These are phyloP conservation scores for Xanthia icteritia DNA, from an alignment of 2,888 invertebrate species.

Conservation along the genomic window DNA sequence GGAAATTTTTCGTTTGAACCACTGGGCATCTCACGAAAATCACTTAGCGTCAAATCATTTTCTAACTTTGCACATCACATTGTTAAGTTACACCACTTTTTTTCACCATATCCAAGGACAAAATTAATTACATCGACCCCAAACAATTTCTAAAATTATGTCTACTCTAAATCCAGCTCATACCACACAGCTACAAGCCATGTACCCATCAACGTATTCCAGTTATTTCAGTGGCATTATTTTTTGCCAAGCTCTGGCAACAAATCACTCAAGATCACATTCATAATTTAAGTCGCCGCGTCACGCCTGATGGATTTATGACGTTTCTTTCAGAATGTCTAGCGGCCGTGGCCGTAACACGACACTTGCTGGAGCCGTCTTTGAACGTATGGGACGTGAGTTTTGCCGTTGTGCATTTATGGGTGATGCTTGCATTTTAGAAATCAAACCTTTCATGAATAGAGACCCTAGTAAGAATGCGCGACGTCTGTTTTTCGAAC, in stretches of 20 bases:
- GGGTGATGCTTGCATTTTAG: conserved; percentile 25
- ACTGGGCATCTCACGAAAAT: not conserved
- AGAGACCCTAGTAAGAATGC: not conserved
- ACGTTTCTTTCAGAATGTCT: conserved; percentile 83
- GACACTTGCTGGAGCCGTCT: conserved; percentile 60
- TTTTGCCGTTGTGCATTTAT: conserved; percentile 28
- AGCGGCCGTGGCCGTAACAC: conserved; percentile 66
- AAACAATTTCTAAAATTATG: conserved; percentile 32
- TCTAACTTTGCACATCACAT: not conserved
- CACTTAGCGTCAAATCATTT: not conserved
- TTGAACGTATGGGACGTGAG: conserved; percentile 42
- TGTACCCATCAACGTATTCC: conserved; percentile 60
- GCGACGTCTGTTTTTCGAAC: not conserved
- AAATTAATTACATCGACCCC: conserved; percentile 25
- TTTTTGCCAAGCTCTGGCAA: conserved; percentile 71
- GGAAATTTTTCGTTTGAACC: not conserved
- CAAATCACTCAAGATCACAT: conserved; percentile 84
- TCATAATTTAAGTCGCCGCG: conserved; percentile 82
- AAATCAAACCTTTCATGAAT: conserved; percentile 10
- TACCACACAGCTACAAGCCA: conserved; percentile 34
- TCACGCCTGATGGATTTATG: conserved; percentile 86
- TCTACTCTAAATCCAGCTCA: conserved; percentile 23
- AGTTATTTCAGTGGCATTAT: conserved; percentile 65
- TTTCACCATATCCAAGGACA: not conserved
- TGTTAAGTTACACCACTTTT: not conserved